Conservation (phyloP, 2,113 vertebrate species). For the Panurus biarmicus region DNA sequence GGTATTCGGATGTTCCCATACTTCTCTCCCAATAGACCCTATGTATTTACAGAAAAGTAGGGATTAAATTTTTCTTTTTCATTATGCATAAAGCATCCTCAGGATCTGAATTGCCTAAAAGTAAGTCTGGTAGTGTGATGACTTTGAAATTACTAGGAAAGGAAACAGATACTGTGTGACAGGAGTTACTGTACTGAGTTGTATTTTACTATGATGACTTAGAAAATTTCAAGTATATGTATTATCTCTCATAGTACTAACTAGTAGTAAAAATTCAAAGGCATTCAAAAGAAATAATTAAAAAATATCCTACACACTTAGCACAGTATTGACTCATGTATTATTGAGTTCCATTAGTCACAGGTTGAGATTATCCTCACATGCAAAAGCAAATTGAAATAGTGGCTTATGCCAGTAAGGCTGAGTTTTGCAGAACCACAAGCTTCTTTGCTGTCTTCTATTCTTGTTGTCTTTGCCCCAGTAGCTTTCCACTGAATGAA, state of each 20-base stretch:
- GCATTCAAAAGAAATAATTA: not conserved
- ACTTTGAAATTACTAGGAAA: not conserved
- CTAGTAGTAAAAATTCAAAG: not conserved
- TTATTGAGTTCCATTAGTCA: not conserved
- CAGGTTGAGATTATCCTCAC: not conserved
- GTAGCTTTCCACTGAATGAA: not conserved
- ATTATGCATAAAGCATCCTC: not conserved
- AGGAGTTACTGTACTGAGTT: not conserved
- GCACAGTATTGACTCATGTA: not conserved
- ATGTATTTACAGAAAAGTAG: conserved; percentile 49
- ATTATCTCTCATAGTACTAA: not conserved
- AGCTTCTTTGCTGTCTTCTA: not conserved
- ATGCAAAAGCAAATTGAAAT: not conserved
- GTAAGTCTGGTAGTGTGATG: not conserved
- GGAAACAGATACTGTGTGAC: not conserved
- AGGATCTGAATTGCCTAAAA: not conserved
- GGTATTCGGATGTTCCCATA: conserved; percentile 95
- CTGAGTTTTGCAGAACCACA: not conserved
- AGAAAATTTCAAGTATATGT: not conserved
- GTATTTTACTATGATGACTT: not conserved
- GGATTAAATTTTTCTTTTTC: conserved; percentile 48
- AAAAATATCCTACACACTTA: not conserved
- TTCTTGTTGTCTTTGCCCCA: not conserved
- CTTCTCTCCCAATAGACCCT: conserved; percentile 96
- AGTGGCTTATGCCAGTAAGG: not conserved